Evolutionary conservation across 2,113 vertebrate species (phyloP).

Genomic region (Embiotoca jacksoni): DNA sequence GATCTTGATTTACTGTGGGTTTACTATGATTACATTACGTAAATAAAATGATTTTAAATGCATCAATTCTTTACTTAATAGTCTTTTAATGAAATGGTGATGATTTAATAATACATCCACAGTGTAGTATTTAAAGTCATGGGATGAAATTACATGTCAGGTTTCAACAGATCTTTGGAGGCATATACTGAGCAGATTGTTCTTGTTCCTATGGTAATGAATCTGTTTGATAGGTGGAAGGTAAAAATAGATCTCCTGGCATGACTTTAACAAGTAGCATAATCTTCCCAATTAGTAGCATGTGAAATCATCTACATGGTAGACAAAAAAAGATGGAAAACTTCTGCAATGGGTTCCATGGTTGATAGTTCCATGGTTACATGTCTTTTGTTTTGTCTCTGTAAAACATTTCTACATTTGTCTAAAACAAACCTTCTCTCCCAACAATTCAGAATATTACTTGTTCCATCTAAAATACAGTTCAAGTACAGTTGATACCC

Average conservation of each 20-base stretch:
- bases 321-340: no score
- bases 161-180: conserved; percentile 2
- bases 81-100: not conserved
- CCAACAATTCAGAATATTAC: not conserved
- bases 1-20: no score
- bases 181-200: not conserved
- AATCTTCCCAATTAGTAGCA: conserved; percentile 27
- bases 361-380: no score
- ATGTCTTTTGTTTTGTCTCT: no score
- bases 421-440: not conserved
- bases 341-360: no score
- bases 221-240: conserved; percentile 5
- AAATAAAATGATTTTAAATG: no score
- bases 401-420: not conserved
- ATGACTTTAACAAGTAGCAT: conserved; percentile 34
- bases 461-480: no score
- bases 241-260: conserved; percentile 48
- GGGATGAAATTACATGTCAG: not conserved
- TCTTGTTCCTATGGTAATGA: conserved; percentile 53
- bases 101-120: not conserved
- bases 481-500: not conserved
- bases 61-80: not conserved
- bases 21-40: no score
- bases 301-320: conserved; percentile 23
- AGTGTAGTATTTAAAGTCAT: not conserved